phyloP scores from a whole-genome alignment of 2,797 vertebrate genomes.

The Zenarchopterus dispar region DNA sequence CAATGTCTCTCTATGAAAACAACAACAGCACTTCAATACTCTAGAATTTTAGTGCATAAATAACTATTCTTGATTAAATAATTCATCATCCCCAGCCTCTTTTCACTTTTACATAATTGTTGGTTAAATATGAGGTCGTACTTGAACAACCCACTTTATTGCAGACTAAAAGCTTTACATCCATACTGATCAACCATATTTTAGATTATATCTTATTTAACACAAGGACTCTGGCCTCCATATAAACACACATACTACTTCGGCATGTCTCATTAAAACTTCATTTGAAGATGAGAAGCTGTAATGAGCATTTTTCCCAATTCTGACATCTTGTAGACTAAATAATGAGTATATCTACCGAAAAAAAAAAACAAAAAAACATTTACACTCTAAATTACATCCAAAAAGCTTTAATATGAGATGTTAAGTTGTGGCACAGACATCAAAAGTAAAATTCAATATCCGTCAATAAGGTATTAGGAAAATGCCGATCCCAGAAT shows the following conservation, averaged over 20 bases:
- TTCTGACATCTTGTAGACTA: neutral
- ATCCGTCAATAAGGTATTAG: constrained; percentile 15
- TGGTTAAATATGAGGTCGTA: neutral
- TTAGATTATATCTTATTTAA: neutral
- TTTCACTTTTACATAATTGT: neutral
- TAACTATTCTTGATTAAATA: too few relatives aligned
- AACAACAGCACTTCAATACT: neutral
- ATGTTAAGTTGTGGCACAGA: neutral
- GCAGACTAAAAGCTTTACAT: too few relatives aligned
- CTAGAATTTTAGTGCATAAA: neutral
- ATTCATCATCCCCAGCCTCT: neutral
- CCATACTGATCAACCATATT: neutral
- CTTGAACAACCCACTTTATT: too few relatives aligned
- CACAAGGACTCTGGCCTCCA: neutral
- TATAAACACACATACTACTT: too few relatives aligned
- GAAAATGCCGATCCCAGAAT: constrained; percentile 48
- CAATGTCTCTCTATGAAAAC: neutral
- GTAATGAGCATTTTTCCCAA: neutral
- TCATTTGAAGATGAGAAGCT: neutral
- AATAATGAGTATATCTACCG: neutral
- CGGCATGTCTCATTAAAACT: neutral
- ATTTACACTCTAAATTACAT: too few relatives aligned
- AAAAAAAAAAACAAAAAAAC: too few relatives aligned
- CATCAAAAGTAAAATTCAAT: constrained; percentile 21
- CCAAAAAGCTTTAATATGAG: neutral